Evolutionary conservation across 1,140 invertebrate genomes (phyloP), one percentile per base, ranked within the genome.

Genomic region (Charaxes varanes): DNA sequence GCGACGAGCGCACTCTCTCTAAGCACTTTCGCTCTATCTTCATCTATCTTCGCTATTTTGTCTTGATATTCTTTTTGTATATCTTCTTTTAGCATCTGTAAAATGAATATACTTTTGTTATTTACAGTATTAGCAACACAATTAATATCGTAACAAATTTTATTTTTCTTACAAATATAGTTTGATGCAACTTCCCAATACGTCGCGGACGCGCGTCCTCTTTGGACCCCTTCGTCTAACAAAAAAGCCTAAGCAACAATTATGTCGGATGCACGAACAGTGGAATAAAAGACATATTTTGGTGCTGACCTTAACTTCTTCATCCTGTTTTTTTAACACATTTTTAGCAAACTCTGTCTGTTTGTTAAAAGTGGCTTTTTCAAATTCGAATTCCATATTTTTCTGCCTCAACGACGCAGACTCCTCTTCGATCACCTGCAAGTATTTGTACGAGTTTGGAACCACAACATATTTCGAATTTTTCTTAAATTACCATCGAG

Each of bases 281-380:
- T 22, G 8, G 8, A 1, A 1, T 23, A n/a, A 23, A 26, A 11
- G 2, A 12, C n/a, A 0, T 4, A 26, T 10, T 6, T 31, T 17
- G 3, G 4, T 24, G 30, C 4, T 22, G 45, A 78, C 78, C 65
- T 79, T 83, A 3, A 83, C 50, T 61, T 83, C 79, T 34, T 80
- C 79, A 21, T 83, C 74, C 34, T 79, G 76, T 44, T 73, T 79
- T 31, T 83, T 83, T 0, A 83, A 42, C n/a, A 80, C 40, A 41
- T 69, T 83, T 31, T 83, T 83, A 4, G 79, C 79, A 47, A 79
- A 76, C 50, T 85, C 81, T 1, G 76, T 83, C 57, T 84, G 78
- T 41, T 81, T 81, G 45, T 51, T 72, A 19, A 83, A 78, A 2
- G 68, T 78, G 6, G 81, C 74, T 23, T 77, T 84, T 47, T 84